Evolutionary conservation across 2,113 vertebrate genomes (phyloP).

Genomic region (Limnothrissa miodon): DNA sequence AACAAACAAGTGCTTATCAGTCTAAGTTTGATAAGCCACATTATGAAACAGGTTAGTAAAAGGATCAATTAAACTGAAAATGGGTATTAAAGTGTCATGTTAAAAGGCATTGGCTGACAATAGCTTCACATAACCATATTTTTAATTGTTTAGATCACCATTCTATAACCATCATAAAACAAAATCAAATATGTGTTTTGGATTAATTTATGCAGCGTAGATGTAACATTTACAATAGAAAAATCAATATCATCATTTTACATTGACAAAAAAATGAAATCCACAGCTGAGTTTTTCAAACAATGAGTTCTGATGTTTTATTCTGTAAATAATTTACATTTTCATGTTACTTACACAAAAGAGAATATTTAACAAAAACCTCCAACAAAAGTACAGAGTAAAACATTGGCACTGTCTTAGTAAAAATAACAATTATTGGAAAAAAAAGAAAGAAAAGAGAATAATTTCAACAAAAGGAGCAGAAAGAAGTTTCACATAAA

Average conservation of each 20-base stretch:
- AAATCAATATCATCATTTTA: conserved; percentile 21
- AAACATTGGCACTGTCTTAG: conserved; percentile 59
- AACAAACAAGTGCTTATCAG: background rate
- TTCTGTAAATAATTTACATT: conserved; percentile 71
- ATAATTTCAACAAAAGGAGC: conserved; percentile 59
- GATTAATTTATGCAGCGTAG: background rate
- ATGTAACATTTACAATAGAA: background rate
- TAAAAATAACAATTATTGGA: conserved; percentile 62
- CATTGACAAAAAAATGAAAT: conserved; percentile 66
- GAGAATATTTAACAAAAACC: conserved; percentile 53
- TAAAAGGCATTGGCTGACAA: background rate
- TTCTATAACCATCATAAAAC: background rate
- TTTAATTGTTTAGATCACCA: background rate
- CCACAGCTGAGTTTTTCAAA: conserved; percentile 71
- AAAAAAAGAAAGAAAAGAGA: background rate
- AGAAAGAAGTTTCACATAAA: conserved; percentile 60
- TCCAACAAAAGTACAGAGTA: conserved; percentile 58
- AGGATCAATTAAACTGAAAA: background rate
- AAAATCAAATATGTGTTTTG: background rate
- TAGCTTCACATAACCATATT: background rate
- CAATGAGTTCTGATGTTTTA: conserved; percentile 71
- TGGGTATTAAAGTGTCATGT: background rate
- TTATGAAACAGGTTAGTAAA: background rate
- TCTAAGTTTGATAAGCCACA: background rate
- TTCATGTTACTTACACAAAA: conserved; percentile 61